Evolutionary conservation across 2,113 vertebrate species (phyloP).

Genomic region (Gavialis gangeticus): DNA sequence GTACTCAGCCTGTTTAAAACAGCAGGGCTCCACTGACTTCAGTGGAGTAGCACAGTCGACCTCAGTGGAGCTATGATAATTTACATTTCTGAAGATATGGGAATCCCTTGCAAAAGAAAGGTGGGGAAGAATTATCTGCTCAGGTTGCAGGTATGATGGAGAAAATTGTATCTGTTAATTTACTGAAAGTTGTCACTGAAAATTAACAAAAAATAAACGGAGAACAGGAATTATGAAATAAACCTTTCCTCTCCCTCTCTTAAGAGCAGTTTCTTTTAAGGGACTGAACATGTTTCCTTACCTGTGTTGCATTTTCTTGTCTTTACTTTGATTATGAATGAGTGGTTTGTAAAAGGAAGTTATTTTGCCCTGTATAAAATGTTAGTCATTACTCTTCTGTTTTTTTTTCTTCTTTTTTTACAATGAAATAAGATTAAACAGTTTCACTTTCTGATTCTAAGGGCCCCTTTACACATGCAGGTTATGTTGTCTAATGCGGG

Average conservation of each 20-base stretch:
- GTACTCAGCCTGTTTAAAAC: neutral
- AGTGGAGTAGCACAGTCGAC: neutral
- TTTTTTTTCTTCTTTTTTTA: neutral
- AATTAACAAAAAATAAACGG: neutral
- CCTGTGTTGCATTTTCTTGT: neutral
- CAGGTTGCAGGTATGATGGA: neutral
- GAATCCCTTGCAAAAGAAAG: neutral
- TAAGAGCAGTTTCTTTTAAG: neutral
- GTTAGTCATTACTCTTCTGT: rapidly evolving
- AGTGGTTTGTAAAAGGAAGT: neutral
- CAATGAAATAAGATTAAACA: neutral
- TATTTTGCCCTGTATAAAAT: neutral
- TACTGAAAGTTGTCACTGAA: neutral
- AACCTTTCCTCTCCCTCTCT: neutral
- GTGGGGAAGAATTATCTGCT: neutral
- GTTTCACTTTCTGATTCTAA: neutral
- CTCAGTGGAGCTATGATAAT: neutral
- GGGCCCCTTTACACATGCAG: neutral
- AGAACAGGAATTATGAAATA: neutral
- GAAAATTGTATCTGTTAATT: neutral
- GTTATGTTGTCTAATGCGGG: no score
- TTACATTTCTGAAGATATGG: neutral
- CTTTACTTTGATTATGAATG: neutral
- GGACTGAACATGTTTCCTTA: neutral
- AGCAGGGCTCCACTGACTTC: neutral